phyloP scores from a whole-genome alignment of 2,888 invertebrate species.

The Polydrusus tereticollis region DNA sequence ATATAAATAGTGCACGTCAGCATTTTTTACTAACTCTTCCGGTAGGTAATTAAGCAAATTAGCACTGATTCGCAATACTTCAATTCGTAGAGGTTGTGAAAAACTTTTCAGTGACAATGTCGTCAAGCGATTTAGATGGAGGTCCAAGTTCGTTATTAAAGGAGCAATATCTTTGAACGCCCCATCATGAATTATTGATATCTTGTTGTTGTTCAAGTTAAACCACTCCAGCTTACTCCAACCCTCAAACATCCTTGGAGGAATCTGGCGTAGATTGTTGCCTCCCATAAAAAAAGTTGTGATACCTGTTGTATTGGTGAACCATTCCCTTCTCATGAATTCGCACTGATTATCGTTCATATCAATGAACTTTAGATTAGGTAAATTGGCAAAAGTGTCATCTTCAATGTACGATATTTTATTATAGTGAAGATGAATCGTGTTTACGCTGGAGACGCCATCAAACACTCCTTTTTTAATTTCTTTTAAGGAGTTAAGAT shows the following conservation, averaged over 20 bases:
- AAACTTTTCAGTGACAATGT: not conserved
- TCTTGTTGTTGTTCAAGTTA: not conserved
- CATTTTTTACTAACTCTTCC: not conserved
- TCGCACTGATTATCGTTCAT: not conserved
- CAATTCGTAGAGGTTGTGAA: not conserved
- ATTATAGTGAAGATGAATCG: not conserved
- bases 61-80: not conserved
- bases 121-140: not conserved
- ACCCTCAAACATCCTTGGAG: not conserved
- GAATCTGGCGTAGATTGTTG: not conserved
- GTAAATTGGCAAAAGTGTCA: slow-evolving; percentile 17
- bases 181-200: not conserved
- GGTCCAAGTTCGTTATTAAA: not conserved
- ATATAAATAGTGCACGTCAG: not conserved
- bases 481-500: not conserved
- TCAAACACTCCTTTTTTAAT: not conserved
- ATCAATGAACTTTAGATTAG: not conserved
- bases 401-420: slow-evolving; percentile 7
- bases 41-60: slow-evolving; percentile 11
- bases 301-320: slow-evolving; percentile 4
- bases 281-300: not conserved
- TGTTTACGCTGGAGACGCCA: not conserved
- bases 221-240: not conserved
- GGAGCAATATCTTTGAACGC: not conserved
- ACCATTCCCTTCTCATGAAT: not conserved